These are phyloP conservation scores for Merluccius polli DNA, from an alignment of 2,797 vertebrate genomes.

Conservation along the genomic window DNA sequence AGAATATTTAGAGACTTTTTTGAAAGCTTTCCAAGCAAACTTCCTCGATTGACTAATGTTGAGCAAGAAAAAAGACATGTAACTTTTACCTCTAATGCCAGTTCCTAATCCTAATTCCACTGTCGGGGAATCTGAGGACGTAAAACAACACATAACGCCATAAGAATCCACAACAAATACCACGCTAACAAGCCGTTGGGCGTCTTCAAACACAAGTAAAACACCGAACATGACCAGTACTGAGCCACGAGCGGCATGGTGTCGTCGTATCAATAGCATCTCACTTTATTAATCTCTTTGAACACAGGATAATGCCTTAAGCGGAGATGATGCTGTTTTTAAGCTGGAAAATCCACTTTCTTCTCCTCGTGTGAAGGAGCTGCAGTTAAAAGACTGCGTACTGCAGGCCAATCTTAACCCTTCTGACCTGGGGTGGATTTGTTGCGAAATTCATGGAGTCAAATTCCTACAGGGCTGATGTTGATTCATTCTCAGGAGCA, in stretches of 20 bases:
- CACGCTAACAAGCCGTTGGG: slow-evolving; percentile 26
- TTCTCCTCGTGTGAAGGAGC: slow-evolving; percentile 51
- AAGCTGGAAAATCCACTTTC: slow-evolving; percentile 74
- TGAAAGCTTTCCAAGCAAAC: slow-evolving; percentile 12
- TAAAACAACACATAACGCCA: not conserved
- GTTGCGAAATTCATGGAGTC: slow-evolving; percentile 56
- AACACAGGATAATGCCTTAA: slow-evolving; percentile 69
- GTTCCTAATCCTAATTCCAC: not conserved
- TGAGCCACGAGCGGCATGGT: slow-evolving; percentile 50
- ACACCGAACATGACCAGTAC: slow-evolving; percentile 47
- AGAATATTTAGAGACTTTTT: slow-evolving; percentile 11
- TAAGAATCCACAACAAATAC: slow-evolving; percentile 8
- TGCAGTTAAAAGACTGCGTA: slow-evolving; percentile 52
- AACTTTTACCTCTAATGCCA: slow-evolving; percentile 6
- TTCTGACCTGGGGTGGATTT: slow-evolving; percentile 70
- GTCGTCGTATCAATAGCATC: slow-evolving; percentile 74
- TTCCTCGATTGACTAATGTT: not conserved
- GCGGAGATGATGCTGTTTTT: slow-evolving; percentile 66
- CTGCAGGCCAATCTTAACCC: slow-evolving; percentile 76
- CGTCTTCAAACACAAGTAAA: slow-evolving; percentile 25
- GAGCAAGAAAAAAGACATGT: slow-evolving; percentile 1
- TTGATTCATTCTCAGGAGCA: slow-evolving; percentile 63
- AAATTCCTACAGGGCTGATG: slow-evolving; percentile 65
- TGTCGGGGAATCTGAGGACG: slow-evolving; percentile 2
- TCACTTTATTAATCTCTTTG: slow-evolving; percentile 74